Evolutionary conservation across 2,888 invertebrate species (phyloP), one percentile per base, ranked within the genome.

Genomic region (Drosophila mercatorum): DNA sequence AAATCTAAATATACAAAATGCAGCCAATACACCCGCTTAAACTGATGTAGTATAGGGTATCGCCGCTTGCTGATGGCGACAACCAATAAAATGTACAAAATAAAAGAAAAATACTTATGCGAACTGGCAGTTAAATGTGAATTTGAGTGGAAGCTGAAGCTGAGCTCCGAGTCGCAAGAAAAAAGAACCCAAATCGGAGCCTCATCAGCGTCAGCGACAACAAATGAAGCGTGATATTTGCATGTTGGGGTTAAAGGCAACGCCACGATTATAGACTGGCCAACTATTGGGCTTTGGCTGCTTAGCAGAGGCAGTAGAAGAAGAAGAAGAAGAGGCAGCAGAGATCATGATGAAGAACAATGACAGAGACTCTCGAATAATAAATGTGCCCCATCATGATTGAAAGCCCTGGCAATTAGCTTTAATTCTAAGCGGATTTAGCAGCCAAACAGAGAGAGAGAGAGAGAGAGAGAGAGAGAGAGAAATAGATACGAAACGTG

Each of bases 371-470:
- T 22, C 38, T 26, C 17, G 64, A 88, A 73, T 81, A 56, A 12
- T 22, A 44, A 56, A 26, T 44, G 2, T 84, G 84, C 88, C 64
- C 68, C 78, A 85, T 85, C 84, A 85, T 69, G 78, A 66, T 68
- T 75, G 69, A 80, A 78, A 78, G 80, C 77, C 64, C 66, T 73
- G 74, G 86, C 86, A 86, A 89, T 86, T 86, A 86, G 90, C 90
- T 89, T 88, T 85, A 85, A 86, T 86, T 79, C 86, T 86, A 86
- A 86, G 90, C 88, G 59, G 78, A 78, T 78, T 80, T 60, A 31
- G 69, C 46, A 51, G 36, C 28, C 11, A 59, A 34, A 34, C 34
- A 34, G 2, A 38, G 14, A 7, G 5, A 28, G 5, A 34, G 6
- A 7, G n/a, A 52, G 14, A 7, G 5, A 28, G 5, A 34, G 2